These are phyloP conservation scores for Huso huso DNA, from an alignment of 2,797 vertebrate genomes.

Conservation along the genomic window DNA sequence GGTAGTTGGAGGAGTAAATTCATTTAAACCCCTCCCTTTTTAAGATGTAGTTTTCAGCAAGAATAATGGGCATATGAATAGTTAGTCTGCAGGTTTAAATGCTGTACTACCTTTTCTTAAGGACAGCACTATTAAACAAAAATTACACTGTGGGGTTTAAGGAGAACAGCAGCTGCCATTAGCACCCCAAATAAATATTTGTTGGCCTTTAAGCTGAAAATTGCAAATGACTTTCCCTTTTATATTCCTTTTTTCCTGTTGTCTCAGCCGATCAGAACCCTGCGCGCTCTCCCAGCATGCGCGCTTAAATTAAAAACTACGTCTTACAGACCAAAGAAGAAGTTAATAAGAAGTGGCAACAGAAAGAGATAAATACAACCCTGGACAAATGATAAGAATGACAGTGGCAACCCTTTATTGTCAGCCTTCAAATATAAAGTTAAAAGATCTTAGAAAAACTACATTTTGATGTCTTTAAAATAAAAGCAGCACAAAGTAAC, in stretches of 20 bases:
- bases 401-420: slow-evolving; percentile 92
- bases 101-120: background rate
- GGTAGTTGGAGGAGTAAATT: no score
- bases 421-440: slow-evolving; percentile 96
- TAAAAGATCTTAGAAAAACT: slow-evolving; percentile 92
- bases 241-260: slow-evolving; percentile 62
- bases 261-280: slow-evolving; percentile 80
- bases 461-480: slow-evolving; percentile 98
- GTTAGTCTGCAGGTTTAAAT: slow-evolving; percentile 12
- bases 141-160: slow-evolving; percentile 40
- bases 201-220: slow-evolving; percentile 35
- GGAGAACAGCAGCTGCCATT: slow-evolving; percentile 47
- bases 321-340: slow-evolving; percentile 84
- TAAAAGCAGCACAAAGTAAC: slow-evolving; percentile 98
- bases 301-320: slow-evolving; percentile 69
- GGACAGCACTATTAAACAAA: slow-evolving; percentile 44
- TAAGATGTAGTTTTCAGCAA: no score
- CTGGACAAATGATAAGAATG: slow-evolving; percentile 91
- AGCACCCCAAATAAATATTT: slow-evolving; percentile 49
- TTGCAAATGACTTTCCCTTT: slow-evolving; percentile 60
- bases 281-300: slow-evolving; percentile 71
- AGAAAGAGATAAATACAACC: slow-evolving; percentile 78
- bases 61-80: no score
- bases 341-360: slow-evolving; percentile 93
- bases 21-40: no score